Conservation (phyloP, 2,888 invertebrate species). For the Heliconius sara region DNA sequence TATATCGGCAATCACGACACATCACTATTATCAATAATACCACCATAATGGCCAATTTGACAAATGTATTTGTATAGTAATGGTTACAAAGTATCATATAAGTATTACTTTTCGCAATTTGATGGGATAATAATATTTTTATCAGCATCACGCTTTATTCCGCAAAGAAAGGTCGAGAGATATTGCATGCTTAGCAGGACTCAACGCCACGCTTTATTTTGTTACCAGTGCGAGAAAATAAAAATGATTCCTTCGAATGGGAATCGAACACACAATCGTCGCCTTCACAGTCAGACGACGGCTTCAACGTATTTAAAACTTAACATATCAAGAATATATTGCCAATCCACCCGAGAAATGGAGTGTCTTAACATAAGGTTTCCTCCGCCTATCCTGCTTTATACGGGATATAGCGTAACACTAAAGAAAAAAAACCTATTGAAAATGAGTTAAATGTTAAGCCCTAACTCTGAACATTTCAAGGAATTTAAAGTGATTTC, state of each 20-base stretch:
- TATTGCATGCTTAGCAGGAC: background rate
- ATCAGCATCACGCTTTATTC: background rate
- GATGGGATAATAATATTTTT: background rate
- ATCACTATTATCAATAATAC: slow-evolving; percentile 36
- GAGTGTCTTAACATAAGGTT: too few species aligned
- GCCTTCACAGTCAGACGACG: too few species aligned
- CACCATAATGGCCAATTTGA: slow-evolving; percentile 30
- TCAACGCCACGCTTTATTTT: background rate
- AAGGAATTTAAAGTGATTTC: background rate
- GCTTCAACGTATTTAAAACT: too few species aligned
- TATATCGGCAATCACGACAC: slow-evolving; percentile 28
- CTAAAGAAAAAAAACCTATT: too few species aligned
- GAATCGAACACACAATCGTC: too few species aligned
- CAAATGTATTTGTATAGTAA: slow-evolving; percentile 38
- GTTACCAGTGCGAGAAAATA: background rate
- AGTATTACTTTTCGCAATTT: background rate
- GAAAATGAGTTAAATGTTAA: background rate
- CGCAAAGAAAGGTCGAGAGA: background rate
- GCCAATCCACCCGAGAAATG: too few species aligned
- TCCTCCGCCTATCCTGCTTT: too few species aligned
- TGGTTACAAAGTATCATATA: slow-evolving; percentile 5
- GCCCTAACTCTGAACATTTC: background rate
- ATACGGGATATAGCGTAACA: too few species aligned
- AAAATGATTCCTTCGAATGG: background rate
- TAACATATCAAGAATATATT: too few species aligned